Conservation (phyloP, 1,140 invertebrate genomes). For the Myzus persicae region DNA sequence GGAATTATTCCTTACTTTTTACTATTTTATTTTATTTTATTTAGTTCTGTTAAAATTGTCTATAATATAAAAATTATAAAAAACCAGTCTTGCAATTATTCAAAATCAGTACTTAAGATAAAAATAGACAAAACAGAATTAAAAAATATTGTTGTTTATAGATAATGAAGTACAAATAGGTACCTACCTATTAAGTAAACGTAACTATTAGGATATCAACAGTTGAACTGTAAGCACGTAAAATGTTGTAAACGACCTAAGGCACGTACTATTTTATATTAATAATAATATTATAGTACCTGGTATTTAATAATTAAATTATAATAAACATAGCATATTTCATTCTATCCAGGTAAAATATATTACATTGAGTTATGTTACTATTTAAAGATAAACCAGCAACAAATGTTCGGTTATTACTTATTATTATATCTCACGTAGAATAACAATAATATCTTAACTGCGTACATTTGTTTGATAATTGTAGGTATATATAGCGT, state of each 20-base stretch:
- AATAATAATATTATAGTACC: too few relatives aligned
- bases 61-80: neutral
- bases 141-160: neutral
- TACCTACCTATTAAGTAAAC: neutral
- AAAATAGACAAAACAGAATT: too few relatives aligned
- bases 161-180: neutral
- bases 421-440: too few relatives aligned
- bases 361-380: too few relatives aligned
- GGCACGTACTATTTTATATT: too few relatives aligned
- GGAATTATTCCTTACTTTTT: too few relatives aligned
- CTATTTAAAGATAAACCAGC: too few relatives aligned
- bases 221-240: neutral
- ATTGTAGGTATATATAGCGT: too few relatives aligned
- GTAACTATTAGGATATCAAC: neutral
- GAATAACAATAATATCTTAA: neutral
- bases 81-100: neutral
- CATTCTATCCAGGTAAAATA: neutral
- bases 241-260: fast-evolving
- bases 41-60: too few relatives aligned
- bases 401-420: too few relatives aligned
- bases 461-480: neutral
- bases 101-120: neutral
- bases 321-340: neutral
- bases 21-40: too few relatives aligned
- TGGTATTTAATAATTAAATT: too few relatives aligned